phyloP scores from a whole-genome alignment of 2,113 vertebrate genomes.

The Microcebus jonahi region DNA sequence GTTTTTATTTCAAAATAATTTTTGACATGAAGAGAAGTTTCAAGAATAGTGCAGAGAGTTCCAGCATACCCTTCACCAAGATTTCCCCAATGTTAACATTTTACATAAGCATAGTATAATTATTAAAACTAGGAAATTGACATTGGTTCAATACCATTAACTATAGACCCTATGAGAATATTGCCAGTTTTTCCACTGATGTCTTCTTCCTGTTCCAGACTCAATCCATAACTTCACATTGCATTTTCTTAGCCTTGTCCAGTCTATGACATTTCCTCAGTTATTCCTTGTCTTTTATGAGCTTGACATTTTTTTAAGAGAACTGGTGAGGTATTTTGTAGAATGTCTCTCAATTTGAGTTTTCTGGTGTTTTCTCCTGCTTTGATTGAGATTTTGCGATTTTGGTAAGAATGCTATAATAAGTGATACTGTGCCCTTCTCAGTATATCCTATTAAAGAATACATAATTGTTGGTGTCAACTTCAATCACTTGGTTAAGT shows the following conservation, averaged over 20 bases:
- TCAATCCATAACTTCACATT: not conserved
- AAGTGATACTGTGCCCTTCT: not conserved
- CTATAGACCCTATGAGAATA: not conserved
- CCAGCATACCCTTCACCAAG: not conserved
- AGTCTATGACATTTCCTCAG: not conserved
- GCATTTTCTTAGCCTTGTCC: not conserved
- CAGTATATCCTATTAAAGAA: not conserved
- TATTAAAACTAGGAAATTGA: slow-evolving; percentile 34
- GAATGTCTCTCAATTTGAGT: not conserved
- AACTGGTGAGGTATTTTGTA: not conserved
- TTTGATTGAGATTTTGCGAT: not conserved
- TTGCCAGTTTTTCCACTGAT: not conserved
- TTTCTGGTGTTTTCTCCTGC: not conserved
- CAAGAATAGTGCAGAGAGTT: slow-evolving; percentile 17
- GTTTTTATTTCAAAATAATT: slow-evolving; percentile 46
- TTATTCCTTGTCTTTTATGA: slow-evolving; percentile 10
- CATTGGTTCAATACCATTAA: not conserved
- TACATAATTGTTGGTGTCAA: not conserved
- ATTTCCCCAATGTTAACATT: slow-evolving; percentile 1
- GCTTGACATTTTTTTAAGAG: slow-evolving; percentile 5
- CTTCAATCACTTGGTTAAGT: not conserved
- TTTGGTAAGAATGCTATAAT: not conserved
- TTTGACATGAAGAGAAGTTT: slow-evolving; percentile 10
- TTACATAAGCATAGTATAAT: not conserved
- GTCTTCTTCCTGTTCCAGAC: not conserved